Evolutionary conservation across 1,140 invertebrate genomes (phyloP), one percentile per base, ranked within the genome.

Genomic region (Papilio xuthus): DNA sequence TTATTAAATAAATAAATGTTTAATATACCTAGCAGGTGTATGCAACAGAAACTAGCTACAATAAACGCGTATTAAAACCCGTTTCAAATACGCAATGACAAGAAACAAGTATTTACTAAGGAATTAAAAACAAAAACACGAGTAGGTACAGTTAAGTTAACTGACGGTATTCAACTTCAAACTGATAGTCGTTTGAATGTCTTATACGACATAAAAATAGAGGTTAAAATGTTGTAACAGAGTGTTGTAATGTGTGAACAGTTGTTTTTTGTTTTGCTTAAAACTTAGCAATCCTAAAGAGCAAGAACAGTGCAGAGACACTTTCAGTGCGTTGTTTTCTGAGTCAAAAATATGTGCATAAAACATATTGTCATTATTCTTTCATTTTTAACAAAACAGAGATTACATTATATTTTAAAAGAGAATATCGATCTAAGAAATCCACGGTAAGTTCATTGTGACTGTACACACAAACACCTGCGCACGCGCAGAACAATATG

Each of bases 401-500:
- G n/a, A n/a, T n/a, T n/a, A n/a, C n/a, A n/a, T n/a, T n/a, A 6
- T 37, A 6, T 37, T 37, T 3, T 37, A 37, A 37, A 37, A 18
- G n/a, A 20, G 1, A 9, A 53, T 9, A 18, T 18, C 50, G n/a
- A 53, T 20, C 20, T 6, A 8, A 53, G 50, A n/a, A n/a, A n/a
- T n/a, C n/a, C n/a, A n/a, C n/a, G n/a, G n/a, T n/a, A n/a, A n/a
- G n/a, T n/a, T n/a, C n/a, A n/a, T n/a, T n/a, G 6, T 18, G 50
- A 53, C n/a, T 53, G 50, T 53, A 53, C 42, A 10, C 9, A 44
- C 50, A 47, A 47, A 72, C 70, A 72, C 20, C 74, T 76, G 72
- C 72, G 56, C 77, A 75, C 77, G 44, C 73, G 78, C 63, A 50
- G 20, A 75, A 7, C 53, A 53, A 41, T 60, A 53, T 44, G 32